phyloP scores from a whole-genome alignment of 2,113 vertebrate species.

The Raja brachyura region DNA sequence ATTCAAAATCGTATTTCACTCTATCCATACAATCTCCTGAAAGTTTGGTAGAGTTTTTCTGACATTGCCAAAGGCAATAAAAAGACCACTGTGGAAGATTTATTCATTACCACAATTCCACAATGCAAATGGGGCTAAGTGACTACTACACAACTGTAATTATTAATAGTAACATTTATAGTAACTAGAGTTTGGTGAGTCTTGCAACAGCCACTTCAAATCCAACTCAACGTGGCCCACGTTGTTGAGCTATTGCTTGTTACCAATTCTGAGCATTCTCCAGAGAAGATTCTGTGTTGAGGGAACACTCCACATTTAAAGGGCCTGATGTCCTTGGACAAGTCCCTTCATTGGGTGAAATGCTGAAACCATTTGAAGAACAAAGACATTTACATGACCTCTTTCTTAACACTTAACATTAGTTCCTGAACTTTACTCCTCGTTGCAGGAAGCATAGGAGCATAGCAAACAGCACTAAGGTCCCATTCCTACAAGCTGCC shows the following conservation, averaged over 20 bases:
- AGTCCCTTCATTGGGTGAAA: neutral
- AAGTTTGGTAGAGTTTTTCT: neutral
- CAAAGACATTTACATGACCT: neutral
- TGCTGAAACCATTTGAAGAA: neutral
- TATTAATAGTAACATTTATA: neutral
- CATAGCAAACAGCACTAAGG: too few relatives aligned
- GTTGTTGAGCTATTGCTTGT: neutral
- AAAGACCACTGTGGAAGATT: neutral
- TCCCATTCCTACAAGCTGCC: too few relatives aligned
- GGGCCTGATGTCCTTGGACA: neutral
- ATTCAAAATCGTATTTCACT: neutral
- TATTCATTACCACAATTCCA: neutral
- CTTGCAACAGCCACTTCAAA: neutral
- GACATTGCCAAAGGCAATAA: neutral
- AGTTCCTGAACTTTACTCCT: too few relatives aligned
- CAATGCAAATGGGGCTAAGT: neutral
- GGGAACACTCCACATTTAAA: neutral
- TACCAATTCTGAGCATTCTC: neutral
- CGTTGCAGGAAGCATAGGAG: too few relatives aligned
- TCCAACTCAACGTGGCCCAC: neutral
- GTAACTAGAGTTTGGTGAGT: neutral
- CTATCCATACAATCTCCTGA: neutral
- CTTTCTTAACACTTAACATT: neutral
- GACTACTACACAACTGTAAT: neutral
- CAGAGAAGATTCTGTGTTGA: neutral